These are phyloP conservation scores for Matsumyia berberina DNA, from an alignment of 2,888 invertebrate species.

Conservation along the genomic window DNA sequence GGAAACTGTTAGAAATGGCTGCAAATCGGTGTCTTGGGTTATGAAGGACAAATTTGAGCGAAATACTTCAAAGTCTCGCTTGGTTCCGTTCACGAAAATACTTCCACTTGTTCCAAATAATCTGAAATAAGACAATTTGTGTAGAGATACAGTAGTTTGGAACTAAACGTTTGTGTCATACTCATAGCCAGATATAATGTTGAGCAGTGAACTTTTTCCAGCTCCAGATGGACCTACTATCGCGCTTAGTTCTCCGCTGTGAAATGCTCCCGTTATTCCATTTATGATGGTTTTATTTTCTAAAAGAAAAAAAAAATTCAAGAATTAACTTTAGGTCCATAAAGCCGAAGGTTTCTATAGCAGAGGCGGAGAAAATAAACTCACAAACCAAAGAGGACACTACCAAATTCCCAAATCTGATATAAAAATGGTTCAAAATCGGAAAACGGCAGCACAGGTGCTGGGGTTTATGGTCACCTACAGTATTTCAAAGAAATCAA, in stretches of 20 bases:
- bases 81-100: slow-evolving; percentile 89
- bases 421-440: too few relatives aligned
- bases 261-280: slow-evolving; percentile 88
- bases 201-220: slow-evolving; percentile 94
- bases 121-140: slow-evolving; percentile 77
- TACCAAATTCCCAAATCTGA: too few relatives aligned
- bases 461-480: too few relatives aligned
- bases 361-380: too few relatives aligned
- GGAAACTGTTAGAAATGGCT: slow-evolving; percentile 92
- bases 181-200: slow-evolving; percentile 95
- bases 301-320: slow-evolving; percentile 81
- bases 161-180: slow-evolving; percentile 82
- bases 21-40: slow-evolving; percentile 93
- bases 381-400: too few relatives aligned
- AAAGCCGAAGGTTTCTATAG: too few relatives aligned
- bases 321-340: too few relatives aligned
- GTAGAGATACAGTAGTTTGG: background rate
- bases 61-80: slow-evolving; percentile 88
- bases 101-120: slow-evolving; percentile 86
- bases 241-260: slow-evolving; percentile 91
- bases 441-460: too few relatives aligned
- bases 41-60: slow-evolving; percentile 93
- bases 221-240: slow-evolving; percentile 96
- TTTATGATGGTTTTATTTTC: slow-evolving; percentile 87
- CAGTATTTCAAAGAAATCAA: too few relatives aligned